Base-by-base conservation (phyloP, 2,113 vertebrate genomes). In the Ibidorhyncha struthersii region DNA sequence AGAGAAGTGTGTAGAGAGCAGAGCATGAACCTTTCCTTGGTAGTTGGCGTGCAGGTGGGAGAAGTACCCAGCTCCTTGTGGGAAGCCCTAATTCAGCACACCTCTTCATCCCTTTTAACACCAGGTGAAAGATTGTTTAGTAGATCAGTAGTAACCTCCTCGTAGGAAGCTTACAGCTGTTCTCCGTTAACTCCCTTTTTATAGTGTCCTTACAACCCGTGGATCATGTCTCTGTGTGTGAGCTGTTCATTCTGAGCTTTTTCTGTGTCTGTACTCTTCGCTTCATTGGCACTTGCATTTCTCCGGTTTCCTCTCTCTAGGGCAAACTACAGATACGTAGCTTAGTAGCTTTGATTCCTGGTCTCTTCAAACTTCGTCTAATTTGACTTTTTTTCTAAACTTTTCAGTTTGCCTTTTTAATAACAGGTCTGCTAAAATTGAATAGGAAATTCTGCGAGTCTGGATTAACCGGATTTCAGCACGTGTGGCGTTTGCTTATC, bases 101-200 rank as follows among this genome's bases (percentile, higher is more conserved):
- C 14, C 74, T 53, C 21, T 22, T 55, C 3, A 0, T 13, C 30
- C 2, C 29, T 32, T 40, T 7, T 61, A 65, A 72, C 15, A 7
- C 41, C 8, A 5, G 0, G 0, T 16, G 45, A 14, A 21, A 63
- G 59, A 18, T 29, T 4, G 17, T 26, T 59, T 25, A 50, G 49
- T 50, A 7, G 49, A 25, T 23, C 45, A 22, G n/a, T 27, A 36
- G 38, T 50, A 79, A 36, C 52, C 23, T 45, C 34, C 29, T 50
- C 4, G 1, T 11, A 27, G 47, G 61, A 12, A 87, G 38, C 41
- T 90, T 32, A 17, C 4, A 43, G 43, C 73, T 89, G 20, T 14
- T 69, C 40, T 63, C n/a, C 43, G 63, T 52, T 43, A 32, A 29
- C 25, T 81, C 53, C 17, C n/a, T 76, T 78, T 73, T 45, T n/a